Evolutionary conservation across 2,113 vertebrate genomes (phyloP), one percentile per base, ranked within the genome.

Genomic region (Hemichromis elongatus): DNA sequence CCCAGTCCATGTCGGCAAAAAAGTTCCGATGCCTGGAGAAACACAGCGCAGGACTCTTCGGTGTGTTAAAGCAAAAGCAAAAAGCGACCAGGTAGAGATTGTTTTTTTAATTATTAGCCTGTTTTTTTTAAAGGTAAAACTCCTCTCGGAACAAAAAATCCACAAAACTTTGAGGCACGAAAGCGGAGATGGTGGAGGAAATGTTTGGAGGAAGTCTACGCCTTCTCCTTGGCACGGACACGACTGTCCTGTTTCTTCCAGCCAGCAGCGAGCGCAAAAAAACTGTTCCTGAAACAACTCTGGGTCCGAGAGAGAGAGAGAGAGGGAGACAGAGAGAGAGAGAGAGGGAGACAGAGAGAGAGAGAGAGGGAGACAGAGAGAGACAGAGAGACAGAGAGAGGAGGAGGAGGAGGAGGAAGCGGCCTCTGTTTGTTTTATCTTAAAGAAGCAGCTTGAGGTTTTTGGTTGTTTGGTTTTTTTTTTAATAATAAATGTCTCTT

Each of bases 1-100:
- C 95, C 94, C 94, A 95, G 88, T 94, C 92, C 95, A 95, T 95
- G 90, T 92, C 90, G 59, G 83, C 92, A 45, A 45, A n/a, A 63
- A 77, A 21, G 35, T 42, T 82, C 11, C 50, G 82, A 37, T 56
- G 77, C 24, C 18, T 12, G 11, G 19, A 14, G 68, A 50, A n/a
- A 50, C 21, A 26, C 45, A 9, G 30, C 57, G 16, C 33, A 30
- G n/a, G 13, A 35, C 47, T 13, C 81, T 37, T 73, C 42, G 16
- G 19, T 56, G 45, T 77, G 61, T 11, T 5, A 21, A 73, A 2
- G 45, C 10, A 75, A 63, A 35, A 54, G 26, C 42, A 19, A 28
- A 18, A 35, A 6, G 47, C 79, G 70, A n/a, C 56, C 85, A 77
- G 63, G 77, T 79, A 82, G 8, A 68, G 18, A 61, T 63, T 63